Conservation (phyloP, 2,888 invertebrate genomes). For the Cheilosia soror region DNA sequence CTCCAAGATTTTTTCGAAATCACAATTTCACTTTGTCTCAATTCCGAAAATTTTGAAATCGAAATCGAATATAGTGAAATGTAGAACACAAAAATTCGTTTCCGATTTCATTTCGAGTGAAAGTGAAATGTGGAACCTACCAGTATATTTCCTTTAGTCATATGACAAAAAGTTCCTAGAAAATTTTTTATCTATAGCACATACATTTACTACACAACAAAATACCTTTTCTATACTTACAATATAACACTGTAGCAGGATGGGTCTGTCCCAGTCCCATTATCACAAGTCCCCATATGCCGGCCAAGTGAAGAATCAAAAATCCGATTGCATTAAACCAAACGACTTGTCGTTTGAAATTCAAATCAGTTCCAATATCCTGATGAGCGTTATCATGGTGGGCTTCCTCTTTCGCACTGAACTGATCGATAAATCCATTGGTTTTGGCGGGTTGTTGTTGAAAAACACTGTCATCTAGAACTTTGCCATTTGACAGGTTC, state of each 20-base stretch:
- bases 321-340: slow-evolving; percentile 88
- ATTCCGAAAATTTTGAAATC: no score
- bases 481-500: slow-evolving; percentile 59
- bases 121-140: no score
- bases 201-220: not conserved
- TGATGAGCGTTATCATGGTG: slow-evolving; percentile 64
- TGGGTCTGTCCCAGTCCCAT: slow-evolving; percentile 44
- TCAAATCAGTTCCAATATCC: slow-evolving; percentile 85
- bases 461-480: slow-evolving; percentile 48
- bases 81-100: no score
- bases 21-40: no score
- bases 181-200: no score
- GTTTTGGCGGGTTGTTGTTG: slow-evolving; percentile 29
- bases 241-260: slow-evolving; percentile 46
- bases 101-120: no score
- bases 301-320: slow-evolving; percentile 85
- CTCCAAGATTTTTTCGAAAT: no score
- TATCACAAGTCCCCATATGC: slow-evolving; percentile 73
- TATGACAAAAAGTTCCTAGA: no score
- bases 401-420: slow-evolving; percentile 46
- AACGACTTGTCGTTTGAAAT: slow-evolving; percentile 85
- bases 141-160: no score
- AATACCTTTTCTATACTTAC: slow-evolving; percentile 44
- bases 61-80: no score
- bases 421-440: slow-evolving; percentile 66